phyloP scores from a whole-genome alignment of 2,113 vertebrate genomes.

The Lanius ludovicianus region DNA sequence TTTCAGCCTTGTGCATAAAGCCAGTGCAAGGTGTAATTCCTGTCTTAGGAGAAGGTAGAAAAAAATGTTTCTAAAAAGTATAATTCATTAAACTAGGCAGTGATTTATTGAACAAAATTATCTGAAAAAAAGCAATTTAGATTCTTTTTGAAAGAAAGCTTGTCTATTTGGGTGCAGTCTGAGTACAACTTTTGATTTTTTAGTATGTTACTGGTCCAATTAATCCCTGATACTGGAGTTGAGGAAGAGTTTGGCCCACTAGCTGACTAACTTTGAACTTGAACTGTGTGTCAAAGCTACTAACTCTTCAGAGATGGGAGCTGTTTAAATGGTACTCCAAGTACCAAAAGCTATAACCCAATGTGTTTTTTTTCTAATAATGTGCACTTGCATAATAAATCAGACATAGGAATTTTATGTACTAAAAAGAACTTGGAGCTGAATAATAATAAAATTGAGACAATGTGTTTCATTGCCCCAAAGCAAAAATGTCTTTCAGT shows the following conservation, averaged over 20 bases:
- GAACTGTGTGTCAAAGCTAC: background rate
- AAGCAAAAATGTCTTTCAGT: slow-evolving; percentile 30
- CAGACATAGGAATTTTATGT: background rate
- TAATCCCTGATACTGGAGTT: background rate
- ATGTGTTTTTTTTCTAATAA: background rate
- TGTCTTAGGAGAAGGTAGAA: background rate
- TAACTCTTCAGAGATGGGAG: background rate
- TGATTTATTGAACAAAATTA: background rate
- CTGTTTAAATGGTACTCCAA: background rate
- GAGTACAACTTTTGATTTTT: background rate
- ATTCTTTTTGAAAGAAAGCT: background rate
- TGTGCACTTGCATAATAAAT: background rate
- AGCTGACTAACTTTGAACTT: background rate
- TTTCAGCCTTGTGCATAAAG: background rate
- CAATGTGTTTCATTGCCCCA: background rate
- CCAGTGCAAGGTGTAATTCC: background rate
- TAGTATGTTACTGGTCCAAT: background rate
- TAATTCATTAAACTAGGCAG: background rate
- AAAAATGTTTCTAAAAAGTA: background rate
- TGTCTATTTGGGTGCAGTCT: background rate
- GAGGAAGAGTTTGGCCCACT: background rate
- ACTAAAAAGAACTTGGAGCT: background rate
- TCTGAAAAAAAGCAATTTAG: background rate
- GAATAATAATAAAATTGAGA: slow-evolving; percentile 33
- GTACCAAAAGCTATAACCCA: background rate